Conservation (phyloP, 2,113 vertebrate species). For the Cryptomyrus ogoouensis region DNA sequence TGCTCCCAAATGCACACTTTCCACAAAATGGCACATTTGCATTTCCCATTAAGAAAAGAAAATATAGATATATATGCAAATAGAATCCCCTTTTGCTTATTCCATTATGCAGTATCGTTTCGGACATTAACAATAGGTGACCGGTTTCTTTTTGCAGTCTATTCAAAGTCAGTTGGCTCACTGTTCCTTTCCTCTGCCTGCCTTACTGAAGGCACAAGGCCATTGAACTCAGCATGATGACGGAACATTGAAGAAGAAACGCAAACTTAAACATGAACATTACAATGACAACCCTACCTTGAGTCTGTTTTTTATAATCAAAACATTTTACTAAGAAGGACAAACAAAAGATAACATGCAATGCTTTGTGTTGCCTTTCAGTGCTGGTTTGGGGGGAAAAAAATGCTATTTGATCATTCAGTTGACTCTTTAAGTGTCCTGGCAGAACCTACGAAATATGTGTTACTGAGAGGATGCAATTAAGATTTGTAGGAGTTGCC, state of each 20-base stretch:
- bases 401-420: not conserved
- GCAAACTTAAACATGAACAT: conserved; percentile 13
- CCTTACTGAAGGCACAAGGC: conserved; percentile 8
- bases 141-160: conserved; percentile 36
- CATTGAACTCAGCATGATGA: not conserved
- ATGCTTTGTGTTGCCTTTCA: not conserved
- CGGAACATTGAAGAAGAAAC: not conserved
- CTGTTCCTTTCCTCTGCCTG: conserved; percentile 21
- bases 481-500: conserved; percentile 14
- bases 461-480: not conserved
- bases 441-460: not conserved
- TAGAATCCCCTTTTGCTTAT: conserved; percentile 53
- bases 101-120: conserved; percentile 55
- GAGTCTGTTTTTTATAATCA: not conserved
- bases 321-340: not conserved
- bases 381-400: not conserved
- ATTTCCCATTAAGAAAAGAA: conserved; percentile 68
- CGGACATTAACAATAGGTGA: conserved; percentile 57
- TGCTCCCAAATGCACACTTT: conserved; percentile 60
- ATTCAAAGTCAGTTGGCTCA: conserved; percentile 39
- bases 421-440: not conserved
- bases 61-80: conserved; percentile 71
- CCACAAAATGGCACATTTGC: conserved; percentile 68
- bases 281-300: not conserved
- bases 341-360: not conserved